A percentile compares a stretch with the other conserved stretches of the same genome.
phyloP scores from a whole-genome alignment of 2,113 vertebrate species.

The Baryphthengus martii region DNA sequence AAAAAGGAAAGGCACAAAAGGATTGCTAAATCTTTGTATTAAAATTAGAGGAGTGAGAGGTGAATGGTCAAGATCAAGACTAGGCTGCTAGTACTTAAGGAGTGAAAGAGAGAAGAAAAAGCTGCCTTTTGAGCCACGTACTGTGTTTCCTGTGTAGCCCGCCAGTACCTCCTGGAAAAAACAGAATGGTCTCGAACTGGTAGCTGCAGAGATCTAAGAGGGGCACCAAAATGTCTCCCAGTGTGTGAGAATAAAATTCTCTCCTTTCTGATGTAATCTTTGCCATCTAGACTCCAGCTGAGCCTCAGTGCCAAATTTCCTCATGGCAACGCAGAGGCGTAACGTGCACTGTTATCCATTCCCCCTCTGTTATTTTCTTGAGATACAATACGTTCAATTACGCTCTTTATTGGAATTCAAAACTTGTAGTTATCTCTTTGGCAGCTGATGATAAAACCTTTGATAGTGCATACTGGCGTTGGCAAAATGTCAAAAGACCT shows the following conservation, averaged over 20 bases:
- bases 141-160: neutral
- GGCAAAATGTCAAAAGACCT: constrained; percentile 66
- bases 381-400: constrained; percentile 6
- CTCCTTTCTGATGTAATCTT: neutral
- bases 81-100: neutral
- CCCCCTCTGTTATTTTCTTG: neutral
- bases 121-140: neutral
- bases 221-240: neutral
- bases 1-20: neutral
- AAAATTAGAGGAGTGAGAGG: neutral
- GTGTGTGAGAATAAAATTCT: neutral
- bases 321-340: neutral
- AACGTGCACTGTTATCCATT: neutral
- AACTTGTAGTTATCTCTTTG: constrained; percentile 60
- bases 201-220: neutral
- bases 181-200: rapidly evolving
- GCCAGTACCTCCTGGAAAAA: neutral
- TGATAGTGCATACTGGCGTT: constrained; percentile 6
- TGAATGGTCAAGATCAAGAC: neutral
- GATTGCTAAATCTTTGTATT: neutral
- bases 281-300: neutral
- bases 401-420: constrained; percentile 57
- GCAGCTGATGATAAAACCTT: constrained; percentile 58
- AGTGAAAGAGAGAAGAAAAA: neutral
- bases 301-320: neutral